These are phyloP conservation scores for Blastobasis adustella DNA, from an alignment of 2,888 invertebrate species.

Conservation along the genomic window DNA sequence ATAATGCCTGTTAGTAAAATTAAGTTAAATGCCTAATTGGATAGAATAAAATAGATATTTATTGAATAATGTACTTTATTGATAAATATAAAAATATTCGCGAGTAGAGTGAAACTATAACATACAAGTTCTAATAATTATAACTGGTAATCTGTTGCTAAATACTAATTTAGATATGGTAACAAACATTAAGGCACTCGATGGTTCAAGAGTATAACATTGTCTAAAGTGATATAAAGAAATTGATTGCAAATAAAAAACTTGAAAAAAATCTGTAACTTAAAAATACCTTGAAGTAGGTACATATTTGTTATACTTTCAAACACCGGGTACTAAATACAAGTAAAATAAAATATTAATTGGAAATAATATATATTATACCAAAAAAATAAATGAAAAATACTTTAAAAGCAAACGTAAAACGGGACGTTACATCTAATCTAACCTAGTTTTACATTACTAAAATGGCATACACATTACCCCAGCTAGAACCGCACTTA, in stretches of 20 bases:
- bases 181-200: constrained; percentile 13
- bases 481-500: constrained; percentile 29
- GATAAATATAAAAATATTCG: neutral
- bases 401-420: neutral
- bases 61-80: too few relatives aligned
- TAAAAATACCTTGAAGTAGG: too few relatives aligned
- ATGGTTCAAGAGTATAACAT: constrained; percentile 60
- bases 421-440: constrained; percentile 17
- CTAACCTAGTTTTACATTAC: constrained; percentile 28
- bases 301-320: constrained; percentile 36
- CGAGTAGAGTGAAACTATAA: neutral
- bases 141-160: too few relatives aligned
- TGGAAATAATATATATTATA: neutral
- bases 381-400: too few relatives aligned
- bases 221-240: too few relatives aligned
- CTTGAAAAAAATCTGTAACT: too few relatives aligned
- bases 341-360: neutral
- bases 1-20: too few relatives aligned
- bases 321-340: constrained; percentile 31
- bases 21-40: too few relatives aligned
- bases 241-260: too few relatives aligned
- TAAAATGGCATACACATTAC: constrained; percentile 52
- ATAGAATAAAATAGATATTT: too few relatives aligned
- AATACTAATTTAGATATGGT: constrained; percentile 15
- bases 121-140: too few relatives aligned